Percentiles rank a stretch among this genome's conserved stretches.
Evolutionary conservation across 2,888 invertebrate genomes (phyloP).

Genomic region (Mesochorus sp.): DNA sequence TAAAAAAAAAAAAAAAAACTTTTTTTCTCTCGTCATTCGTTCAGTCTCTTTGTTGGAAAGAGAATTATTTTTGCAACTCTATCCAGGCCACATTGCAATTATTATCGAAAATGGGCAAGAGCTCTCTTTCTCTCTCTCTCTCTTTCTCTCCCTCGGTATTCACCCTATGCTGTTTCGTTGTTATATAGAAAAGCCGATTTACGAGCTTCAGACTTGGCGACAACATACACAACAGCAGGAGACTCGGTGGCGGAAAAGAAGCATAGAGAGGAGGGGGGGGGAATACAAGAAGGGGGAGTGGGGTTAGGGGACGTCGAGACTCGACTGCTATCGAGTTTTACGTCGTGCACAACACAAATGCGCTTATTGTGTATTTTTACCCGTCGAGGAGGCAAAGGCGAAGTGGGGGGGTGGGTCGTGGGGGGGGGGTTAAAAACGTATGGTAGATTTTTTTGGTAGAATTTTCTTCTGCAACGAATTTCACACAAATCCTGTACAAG

Average conservation of each 20-base stretch:
- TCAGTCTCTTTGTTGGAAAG: too few relatives aligned
- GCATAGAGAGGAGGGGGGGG: not conserved
- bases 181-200: constrained; percentile 48
- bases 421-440: too few relatives aligned
- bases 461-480: too few relatives aligned
- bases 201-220: constrained; percentile 40
- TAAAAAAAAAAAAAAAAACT: too few relatives aligned
- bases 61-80: constrained; percentile 11
- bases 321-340: constrained; percentile 43
- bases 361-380: constrained; percentile 40
- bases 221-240: not conserved
- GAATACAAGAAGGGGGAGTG: too few relatives aligned
- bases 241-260: not conserved
- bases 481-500: too few relatives aligned
- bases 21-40: not conserved
- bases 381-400: too few relatives aligned
- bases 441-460: constrained; percentile 34
- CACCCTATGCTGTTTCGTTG: too few relatives aligned
- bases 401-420: too few relatives aligned
- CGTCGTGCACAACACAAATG: constrained; percentile 12
- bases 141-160: too few relatives aligned
- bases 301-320: not conserved
- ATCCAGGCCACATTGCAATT: constrained; percentile 26
- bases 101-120: constrained; percentile 23
- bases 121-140: not conserved